Evolutionary conservation across 2,113 vertebrate genomes (phyloP).

Genomic region (Procavia capensis): DNA sequence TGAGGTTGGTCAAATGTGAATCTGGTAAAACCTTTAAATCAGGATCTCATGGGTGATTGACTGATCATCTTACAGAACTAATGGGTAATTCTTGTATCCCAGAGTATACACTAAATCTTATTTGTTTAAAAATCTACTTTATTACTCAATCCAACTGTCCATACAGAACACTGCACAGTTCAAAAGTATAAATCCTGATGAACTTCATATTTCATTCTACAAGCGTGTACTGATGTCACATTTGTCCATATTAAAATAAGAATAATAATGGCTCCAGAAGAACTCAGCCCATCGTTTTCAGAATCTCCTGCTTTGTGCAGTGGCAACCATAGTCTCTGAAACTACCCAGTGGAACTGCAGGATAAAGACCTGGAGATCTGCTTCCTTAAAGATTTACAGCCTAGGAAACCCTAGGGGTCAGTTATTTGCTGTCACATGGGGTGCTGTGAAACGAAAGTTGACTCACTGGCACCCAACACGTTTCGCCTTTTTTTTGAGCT

Average conservation of each 20-base stretch:
- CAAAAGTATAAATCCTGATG: background rate
- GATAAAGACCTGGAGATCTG: background rate
- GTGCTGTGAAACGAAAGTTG: background rate
- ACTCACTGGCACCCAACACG: background rate
- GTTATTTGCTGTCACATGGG: background rate
- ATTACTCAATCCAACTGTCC: background rate
- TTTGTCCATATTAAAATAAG: background rate
- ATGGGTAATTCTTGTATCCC: background rate
- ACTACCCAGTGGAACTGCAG: background rate
- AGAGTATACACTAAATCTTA: background rate
- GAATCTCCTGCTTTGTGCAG: background rate
- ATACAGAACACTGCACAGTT: background rate
- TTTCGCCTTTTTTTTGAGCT: background rate
- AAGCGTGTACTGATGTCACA: background rate
- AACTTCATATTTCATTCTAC: conserved; percentile 9
- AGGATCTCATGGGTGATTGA: background rate
- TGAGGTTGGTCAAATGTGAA: conserved; percentile 22
- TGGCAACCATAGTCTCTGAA: background rate
- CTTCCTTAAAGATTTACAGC: background rate
- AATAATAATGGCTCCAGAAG: too few relatives aligned
- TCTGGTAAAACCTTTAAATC: background rate
- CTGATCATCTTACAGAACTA: background rate
- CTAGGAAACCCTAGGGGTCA: background rate
- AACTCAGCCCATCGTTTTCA: background rate
- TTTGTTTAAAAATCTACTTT: background rate